These are phyloP conservation scores for Elephas maximus DNA, from an alignment of 2,113 vertebrate species.

Conservation along the genomic window DNA sequence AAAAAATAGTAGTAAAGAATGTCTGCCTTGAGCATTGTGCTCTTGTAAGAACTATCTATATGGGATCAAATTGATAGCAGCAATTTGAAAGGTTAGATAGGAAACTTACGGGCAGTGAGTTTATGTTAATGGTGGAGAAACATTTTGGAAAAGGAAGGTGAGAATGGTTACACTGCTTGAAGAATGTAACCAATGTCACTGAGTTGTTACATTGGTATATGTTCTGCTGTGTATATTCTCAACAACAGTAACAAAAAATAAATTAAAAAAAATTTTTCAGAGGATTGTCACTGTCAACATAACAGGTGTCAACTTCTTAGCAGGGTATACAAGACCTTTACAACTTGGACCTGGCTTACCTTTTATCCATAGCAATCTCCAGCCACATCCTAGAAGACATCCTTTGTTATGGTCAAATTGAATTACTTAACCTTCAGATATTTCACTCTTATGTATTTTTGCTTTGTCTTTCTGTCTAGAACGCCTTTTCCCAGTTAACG, in stretches of 20 bases:
- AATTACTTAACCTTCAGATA: background rate
- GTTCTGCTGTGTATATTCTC: background rate
- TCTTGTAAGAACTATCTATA: background rate
- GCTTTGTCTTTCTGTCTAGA: background rate
- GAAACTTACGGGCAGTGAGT: background rate
- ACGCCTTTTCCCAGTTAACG: background rate
- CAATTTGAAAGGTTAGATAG: background rate
- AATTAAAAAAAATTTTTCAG: background rate
- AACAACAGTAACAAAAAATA: background rate
- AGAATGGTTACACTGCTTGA: background rate
- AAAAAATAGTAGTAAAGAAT: background rate
- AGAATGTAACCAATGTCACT: background rate
- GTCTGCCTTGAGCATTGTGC: background rate
- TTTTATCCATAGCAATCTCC: background rate
- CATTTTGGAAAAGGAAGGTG: background rate
- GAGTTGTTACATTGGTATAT: background rate
- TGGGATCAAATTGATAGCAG: background rate
- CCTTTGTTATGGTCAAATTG: background rate
- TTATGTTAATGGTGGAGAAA: background rate
- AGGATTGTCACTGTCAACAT: fast-evolving
- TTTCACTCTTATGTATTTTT: background rate
- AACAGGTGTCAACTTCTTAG: background rate
- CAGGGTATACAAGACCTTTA: background rate
- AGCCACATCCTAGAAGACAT: background rate
- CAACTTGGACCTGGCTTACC: no score